Conservation (phyloP, 30 jellyfish, hydroid and myxozoan species). For the Mastigias papua region DNA sequence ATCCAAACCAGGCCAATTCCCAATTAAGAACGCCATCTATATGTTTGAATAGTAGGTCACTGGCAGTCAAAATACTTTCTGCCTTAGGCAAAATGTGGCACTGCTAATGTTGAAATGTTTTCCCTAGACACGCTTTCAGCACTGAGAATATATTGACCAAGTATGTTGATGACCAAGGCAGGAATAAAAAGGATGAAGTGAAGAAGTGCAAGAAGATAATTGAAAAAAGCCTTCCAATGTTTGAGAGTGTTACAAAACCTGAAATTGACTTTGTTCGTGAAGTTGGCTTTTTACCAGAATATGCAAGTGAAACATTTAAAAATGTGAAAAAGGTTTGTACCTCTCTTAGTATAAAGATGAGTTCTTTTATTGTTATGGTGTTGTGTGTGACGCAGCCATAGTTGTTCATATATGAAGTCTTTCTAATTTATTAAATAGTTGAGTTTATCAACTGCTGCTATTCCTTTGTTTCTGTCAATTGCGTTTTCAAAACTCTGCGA, state of each 20-base stretch:
- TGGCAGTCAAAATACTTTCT: too few species aligned
- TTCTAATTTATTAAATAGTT: too few species aligned
- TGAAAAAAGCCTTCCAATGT: constrained; percentile 68
- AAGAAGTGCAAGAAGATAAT: constrained; percentile 63
- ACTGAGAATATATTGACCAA: constrained; percentile 32
- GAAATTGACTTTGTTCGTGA: constrained; percentile 70
- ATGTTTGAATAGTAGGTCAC: not conserved
- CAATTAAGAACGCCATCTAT: not conserved
- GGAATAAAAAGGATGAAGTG: constrained; percentile 42
- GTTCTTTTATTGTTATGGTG: too few species aligned
- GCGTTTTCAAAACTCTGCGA: too few species aligned
- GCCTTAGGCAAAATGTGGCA: too few species aligned
- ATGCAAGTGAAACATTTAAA: constrained; percentile 26
- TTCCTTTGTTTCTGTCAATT: too few species aligned
- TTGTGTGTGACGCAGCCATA: too few species aligned
- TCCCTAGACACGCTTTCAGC: constrained; percentile 30
- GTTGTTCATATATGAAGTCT: too few species aligned
- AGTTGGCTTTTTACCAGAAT: constrained; percentile 54
- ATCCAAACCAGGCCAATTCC: too few species aligned
- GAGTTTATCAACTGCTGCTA: too few species aligned
- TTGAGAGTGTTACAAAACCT: constrained; percentile 52
- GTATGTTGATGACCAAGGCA: constrained; percentile 41
- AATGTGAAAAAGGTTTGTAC: constrained; percentile 33
- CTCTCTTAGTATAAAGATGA: not conserved
- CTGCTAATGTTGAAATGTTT: not conserved